A percentile compares a stretch with the other conserved stretches of the same genome.
Conservation (phyloP, 2,888 invertebrate genomes). For the Acleris holmiana region DNA sequence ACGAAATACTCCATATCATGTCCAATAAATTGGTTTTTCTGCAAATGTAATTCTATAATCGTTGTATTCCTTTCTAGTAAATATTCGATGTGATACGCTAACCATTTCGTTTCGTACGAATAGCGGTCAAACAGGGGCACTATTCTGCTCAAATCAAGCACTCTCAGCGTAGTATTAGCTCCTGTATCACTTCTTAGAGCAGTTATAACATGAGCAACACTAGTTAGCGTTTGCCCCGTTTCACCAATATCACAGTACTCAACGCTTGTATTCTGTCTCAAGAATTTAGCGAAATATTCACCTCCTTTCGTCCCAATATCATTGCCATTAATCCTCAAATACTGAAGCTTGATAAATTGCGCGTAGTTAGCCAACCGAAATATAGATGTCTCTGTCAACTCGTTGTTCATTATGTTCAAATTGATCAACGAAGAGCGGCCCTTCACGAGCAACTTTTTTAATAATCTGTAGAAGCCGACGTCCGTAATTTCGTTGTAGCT, state of each 20-base stretch:
- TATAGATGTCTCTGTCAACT: constrained; percentile 74
- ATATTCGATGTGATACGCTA: constrained; percentile 78
- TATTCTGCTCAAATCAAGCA: constrained; percentile 70
- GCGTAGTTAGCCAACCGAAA: constrained; percentile 63
- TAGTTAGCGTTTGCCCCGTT: constrained; percentile 81
- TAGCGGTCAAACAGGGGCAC: constrained; percentile 68
- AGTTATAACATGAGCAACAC: constrained; percentile 80
- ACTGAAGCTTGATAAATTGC: constrained; percentile 69
- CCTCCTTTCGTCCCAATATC: constrained; percentile 82
- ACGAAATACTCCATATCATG: constrained; percentile 85
- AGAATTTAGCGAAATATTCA: constrained; percentile 75
- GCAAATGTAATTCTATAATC: constrained; percentile 83
- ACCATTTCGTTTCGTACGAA: constrained; percentile 73
- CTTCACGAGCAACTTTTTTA: constrained; percentile 71
- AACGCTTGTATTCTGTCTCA: constrained; percentile 73
- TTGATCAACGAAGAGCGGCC: constrained; percentile 75
- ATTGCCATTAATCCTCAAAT: constrained; percentile 84
- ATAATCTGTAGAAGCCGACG: constrained; percentile 69
- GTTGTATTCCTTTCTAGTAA: constrained; percentile 66
- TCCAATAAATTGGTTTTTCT: constrained; percentile 84
- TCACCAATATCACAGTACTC: constrained; percentile 83
- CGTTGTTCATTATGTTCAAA: constrained; percentile 84
- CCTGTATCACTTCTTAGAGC: constrained; percentile 72
- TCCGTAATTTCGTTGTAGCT: constrained; percentile 84
- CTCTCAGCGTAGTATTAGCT: constrained; percentile 61